These are phyloP conservation scores for Bettongia penicillata DNA, from an alignment of 2,113 vertebrate species.

Conservation along the genomic window DNA sequence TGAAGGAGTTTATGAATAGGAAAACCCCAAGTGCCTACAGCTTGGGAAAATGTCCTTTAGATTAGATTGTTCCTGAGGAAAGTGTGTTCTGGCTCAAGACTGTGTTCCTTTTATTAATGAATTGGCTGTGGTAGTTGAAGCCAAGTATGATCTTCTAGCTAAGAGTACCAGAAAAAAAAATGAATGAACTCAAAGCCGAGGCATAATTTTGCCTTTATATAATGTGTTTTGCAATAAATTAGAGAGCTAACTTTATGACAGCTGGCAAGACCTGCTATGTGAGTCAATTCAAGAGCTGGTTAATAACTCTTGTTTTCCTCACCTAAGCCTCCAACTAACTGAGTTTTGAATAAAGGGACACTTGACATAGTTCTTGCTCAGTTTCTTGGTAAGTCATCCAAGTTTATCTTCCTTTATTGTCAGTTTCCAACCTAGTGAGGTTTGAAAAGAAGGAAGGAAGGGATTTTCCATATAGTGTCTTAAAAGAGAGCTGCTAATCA, in stretches of 20 bases:
- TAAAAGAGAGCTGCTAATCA: conserved; percentile 94
- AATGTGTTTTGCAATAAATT: conserved; percentile 71
- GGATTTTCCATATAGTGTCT: conserved; percentile 83
- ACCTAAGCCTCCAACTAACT: conserved; percentile 65
- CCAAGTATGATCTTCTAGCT: conserved; percentile 70
- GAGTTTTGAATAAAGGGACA: conserved; percentile 69
- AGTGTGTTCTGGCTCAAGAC: conserved; percentile 61
- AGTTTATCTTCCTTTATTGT: conserved; percentile 67
- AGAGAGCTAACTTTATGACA: conserved; percentile 78
- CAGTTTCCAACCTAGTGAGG: conserved; percentile 69
- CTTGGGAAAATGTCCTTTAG: conserved; percentile 67
- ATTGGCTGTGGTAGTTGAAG: conserved; percentile 55
- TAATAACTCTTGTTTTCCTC: conserved; percentile 68
- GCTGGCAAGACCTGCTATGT: conserved; percentile 76
- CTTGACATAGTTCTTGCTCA: conserved; percentile 55
- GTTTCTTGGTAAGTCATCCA: conserved; percentile 74
- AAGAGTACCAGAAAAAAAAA: conserved; percentile 67
- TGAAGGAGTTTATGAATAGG: conserved; percentile 55
- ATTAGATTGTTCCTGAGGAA: conserved; percentile 71
- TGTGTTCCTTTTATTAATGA: conserved; percentile 74
- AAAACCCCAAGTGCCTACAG: conserved; percentile 39
- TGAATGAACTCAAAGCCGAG: conserved; percentile 71
- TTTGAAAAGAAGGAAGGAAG: conserved; percentile 58
- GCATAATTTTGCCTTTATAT: conserved; percentile 72
- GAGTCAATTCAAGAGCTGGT: conserved; percentile 57